These are phyloP conservation scores for Auanema sp. DNA, from an alignment of 2,888 invertebrate species.

Conservation along the genomic window DNA sequence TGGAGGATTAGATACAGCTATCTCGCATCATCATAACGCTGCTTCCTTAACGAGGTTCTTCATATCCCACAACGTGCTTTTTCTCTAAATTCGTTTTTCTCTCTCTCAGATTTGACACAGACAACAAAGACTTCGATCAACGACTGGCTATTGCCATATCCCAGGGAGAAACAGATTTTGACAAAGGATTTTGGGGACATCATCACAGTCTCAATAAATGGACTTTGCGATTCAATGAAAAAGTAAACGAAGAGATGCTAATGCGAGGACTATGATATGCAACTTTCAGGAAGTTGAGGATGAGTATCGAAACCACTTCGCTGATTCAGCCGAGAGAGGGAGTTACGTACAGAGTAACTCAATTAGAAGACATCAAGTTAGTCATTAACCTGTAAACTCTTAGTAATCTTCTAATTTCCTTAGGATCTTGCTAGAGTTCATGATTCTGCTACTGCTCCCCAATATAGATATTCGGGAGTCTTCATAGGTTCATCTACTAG, in stretches of 20 bases:
- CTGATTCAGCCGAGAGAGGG: conserved; percentile 54
- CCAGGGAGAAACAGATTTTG: conserved; percentile 42
- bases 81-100: conserved; percentile 2
- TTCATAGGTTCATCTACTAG: conserved; percentile 66
- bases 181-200: conserved; percentile 52
- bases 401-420: neutral
- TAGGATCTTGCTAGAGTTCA: conserved; percentile 4
- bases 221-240: conserved; percentile 81
- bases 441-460: conserved; percentile 15
- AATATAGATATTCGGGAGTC: conserved; percentile 58
- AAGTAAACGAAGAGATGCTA: conserved; percentile 10
- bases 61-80: neutral
- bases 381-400: neutral
- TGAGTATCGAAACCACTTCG: conserved; percentile 62
- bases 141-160: conserved; percentile 57
- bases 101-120: conserved; percentile 57
- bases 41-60: conserved; percentile 54
- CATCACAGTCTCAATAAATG: conserved; percentile 73
- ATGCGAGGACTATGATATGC: neutral
- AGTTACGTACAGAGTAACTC: conserved; percentile 28
- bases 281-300: conserved; percentile 47
- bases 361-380: conserved; percentile 45
- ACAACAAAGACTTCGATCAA: conserved; percentile 62
- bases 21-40: conserved; percentile 63
- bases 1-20: conserved; percentile 61